Percentiles rank a stretch among this genome's conserved stretches.
Evolutionary conservation across 92 coral and sea anemone species (phyloP).

Genomic region (Porites cylindrica): DNA sequence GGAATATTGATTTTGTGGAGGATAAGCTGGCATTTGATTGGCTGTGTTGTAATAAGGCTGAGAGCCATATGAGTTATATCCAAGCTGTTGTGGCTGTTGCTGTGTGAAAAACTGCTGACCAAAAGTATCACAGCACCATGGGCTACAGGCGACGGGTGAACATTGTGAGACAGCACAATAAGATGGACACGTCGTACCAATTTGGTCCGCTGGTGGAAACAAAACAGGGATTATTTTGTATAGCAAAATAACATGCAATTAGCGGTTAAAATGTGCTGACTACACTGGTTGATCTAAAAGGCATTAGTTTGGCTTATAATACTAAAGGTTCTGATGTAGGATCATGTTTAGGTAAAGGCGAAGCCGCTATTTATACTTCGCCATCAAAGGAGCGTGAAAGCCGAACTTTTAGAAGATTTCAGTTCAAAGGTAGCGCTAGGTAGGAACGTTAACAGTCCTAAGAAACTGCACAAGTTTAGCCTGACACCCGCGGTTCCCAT

Average conservation of each 20-base stretch:
- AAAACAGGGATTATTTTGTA: neutral
- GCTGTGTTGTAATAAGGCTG: constrained; percentile 17
- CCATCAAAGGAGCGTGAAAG: no score
- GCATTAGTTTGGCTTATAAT: no score
- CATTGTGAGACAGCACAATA: constrained; percentile 77
- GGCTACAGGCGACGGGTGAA: constrained; percentile 73
- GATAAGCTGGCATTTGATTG: constrained; percentile 51
- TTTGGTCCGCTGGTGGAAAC: constrained; percentile 45
- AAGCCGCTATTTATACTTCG: no score
- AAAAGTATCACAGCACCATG: constrained; percentile 78
- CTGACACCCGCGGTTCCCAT: no score
- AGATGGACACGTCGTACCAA: constrained; percentile 65
- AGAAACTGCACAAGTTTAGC: no score
- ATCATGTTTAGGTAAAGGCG: no score
- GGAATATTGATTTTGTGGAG: constrained; percentile 10
- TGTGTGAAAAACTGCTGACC: constrained; percentile 60
- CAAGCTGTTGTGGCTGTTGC: constrained; percentile 38
- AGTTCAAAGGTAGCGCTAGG: no score
- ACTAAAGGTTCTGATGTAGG: no score
- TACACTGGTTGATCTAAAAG: no score
- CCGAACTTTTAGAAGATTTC: no score
- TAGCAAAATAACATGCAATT: neutral
- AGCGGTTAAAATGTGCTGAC: neutral
- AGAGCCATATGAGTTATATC: neutral
- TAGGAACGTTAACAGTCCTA: no score